Conservation (phyloP, 2,113 vertebrate species). For the Etheostoma spectabile region DNA sequence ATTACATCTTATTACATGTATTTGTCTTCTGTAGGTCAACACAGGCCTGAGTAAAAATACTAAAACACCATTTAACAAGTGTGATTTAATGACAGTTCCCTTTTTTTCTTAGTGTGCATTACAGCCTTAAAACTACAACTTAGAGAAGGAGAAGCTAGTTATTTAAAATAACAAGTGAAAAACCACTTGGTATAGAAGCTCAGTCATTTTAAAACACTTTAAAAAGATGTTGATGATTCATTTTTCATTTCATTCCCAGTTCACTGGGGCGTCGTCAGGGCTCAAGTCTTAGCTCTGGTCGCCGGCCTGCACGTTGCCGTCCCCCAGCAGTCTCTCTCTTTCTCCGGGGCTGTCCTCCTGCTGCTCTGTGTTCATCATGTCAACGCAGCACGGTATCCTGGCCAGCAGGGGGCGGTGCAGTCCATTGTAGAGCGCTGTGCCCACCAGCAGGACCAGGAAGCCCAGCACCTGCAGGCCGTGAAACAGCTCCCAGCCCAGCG, state of each 20-base stretch:
- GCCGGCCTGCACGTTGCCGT: slow-evolving; percentile 31
- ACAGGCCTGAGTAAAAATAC: slow-evolving; percentile 1
- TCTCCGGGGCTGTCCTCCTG: slow-evolving; percentile 65
- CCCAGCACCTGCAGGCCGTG: slow-evolving; percentile 91
- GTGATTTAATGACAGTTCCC: slow-evolving; percentile 50
- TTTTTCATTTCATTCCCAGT: neutral
- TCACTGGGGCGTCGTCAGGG: neutral
- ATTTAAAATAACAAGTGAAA: slow-evolving; percentile 10
- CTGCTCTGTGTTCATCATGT: slow-evolving; percentile 13
- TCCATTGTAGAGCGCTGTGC: slow-evolving; percentile 91
- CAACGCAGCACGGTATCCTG: slow-evolving; percentile 68
- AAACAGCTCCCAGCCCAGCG: slow-evolving; percentile 91
- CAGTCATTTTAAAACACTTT: neutral
- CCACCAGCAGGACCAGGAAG: slow-evolving; percentile 88
- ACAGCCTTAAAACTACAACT: neutral
- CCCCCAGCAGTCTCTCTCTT: slow-evolving; percentile 82
- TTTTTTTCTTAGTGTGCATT: slow-evolving; percentile 25
- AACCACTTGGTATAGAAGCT: slow-evolving; percentile 7
- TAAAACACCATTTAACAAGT: neutral
- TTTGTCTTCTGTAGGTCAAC: neutral
- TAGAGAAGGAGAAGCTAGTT: slow-evolving; percentile 5
- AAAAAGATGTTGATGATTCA: too few relatives aligned
- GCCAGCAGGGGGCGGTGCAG: slow-evolving; percentile 88
- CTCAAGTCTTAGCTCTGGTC: slow-evolving; percentile 62
- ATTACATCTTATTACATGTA: slow-evolving; percentile 1